Conservation (phyloP, 2,113 vertebrate species). For the Motacilla tschutschensis region DNA sequence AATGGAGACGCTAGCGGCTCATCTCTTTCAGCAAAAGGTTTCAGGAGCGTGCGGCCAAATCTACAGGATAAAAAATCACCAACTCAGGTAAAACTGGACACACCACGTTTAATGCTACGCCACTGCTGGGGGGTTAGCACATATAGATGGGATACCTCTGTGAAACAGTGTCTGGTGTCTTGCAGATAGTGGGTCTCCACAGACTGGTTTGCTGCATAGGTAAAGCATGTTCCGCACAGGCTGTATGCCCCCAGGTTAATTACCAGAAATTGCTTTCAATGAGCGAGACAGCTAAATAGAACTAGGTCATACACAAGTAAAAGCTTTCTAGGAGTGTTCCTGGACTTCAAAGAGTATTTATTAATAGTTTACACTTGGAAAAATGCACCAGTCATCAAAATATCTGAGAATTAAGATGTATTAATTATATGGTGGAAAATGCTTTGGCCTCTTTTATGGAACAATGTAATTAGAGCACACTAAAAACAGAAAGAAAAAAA, state of each 20-base stretch:
- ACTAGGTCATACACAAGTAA: not conserved
- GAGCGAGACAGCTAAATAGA: not conserved
- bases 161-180: not conserved
- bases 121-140: not conserved
- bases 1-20: constrained; percentile 88
- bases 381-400: not conserved
- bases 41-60: constrained; percentile 92
- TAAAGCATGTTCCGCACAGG: not conserved
- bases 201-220: not conserved
- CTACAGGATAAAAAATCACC: constrained; percentile 92
- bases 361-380: constrained; percentile 1
- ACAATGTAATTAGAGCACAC: not conserved
- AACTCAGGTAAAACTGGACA: constrained; percentile 79
- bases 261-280: constrained; percentile 6
- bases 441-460: not conserved
- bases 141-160: not conserved
- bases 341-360: constrained; percentile 14
- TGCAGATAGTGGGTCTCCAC: not conserved
- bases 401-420: not conserved
- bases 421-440: not conserved
- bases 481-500: not conserved
- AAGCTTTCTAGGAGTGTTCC: constrained; percentile 1
- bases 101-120: not conserved
- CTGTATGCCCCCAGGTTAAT: not conserved
- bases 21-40: constrained; percentile 94